Conservation (phyloP, 2,797 vertebrate species). For the Ceyx erithaca region DNA sequence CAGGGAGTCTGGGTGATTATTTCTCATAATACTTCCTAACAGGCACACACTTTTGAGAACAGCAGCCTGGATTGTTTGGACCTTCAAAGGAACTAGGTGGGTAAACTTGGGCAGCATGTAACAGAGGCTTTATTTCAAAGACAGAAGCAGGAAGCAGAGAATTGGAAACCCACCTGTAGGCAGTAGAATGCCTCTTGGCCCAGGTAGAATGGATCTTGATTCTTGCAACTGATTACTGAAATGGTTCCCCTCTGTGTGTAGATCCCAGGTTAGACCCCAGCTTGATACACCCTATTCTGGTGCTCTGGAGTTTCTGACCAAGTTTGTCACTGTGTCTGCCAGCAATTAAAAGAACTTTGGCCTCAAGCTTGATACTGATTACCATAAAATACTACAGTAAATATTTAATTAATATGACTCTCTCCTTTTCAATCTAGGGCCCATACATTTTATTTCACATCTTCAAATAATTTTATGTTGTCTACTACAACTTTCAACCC, state of each 20-base stretch:
- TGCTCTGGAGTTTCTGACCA: background rate
- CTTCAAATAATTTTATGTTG: background rate
- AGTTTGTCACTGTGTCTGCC: background rate
- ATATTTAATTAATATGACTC: background rate
- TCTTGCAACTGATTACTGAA: background rate
- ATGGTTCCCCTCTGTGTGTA: background rate
- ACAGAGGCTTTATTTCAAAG: background rate
- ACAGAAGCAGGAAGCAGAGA: slow-evolving; percentile 4
- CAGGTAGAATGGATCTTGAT: background rate
- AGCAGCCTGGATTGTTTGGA: background rate
- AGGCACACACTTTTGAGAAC: background rate
- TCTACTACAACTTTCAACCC: background rate
- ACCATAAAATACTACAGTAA: background rate
- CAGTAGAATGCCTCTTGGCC: background rate
- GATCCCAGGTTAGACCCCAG: background rate
- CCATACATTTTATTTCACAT: background rate
- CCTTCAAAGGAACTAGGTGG: background rate
- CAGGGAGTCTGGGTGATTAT: background rate
- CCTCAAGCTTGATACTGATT: background rate
- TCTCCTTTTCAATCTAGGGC: background rate
- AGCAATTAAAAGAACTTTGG: background rate
- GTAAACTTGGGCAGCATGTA: background rate
- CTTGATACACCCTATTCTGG: background rate
- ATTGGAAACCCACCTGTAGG: background rate
- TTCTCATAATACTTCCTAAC: background rate